Conservation (phyloP, 2,797 vertebrate genomes). For the Pyrocephalus nanus region DNA sequence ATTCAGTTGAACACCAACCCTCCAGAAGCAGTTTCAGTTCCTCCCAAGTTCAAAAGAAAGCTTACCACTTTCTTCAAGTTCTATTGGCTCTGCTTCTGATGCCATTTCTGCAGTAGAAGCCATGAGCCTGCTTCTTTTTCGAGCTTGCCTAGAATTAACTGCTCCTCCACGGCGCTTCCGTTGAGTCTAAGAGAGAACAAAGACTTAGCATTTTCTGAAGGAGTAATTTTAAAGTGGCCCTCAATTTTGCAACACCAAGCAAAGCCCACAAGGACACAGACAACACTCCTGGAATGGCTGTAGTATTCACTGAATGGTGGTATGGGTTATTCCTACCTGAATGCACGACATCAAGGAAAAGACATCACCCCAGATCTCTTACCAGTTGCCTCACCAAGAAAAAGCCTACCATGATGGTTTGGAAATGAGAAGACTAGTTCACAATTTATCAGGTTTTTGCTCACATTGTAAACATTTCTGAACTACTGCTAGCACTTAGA, state of each 20-base stretch:
- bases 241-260: background rate
- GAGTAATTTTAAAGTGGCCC: rapidly evolving
- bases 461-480: background rate
- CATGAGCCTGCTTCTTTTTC: constrained; percentile 68
- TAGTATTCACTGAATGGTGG: rapidly evolving
- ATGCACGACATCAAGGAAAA: rapidly evolving
- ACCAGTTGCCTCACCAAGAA: background rate
- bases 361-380: background rate
- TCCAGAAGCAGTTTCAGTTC: background rate
- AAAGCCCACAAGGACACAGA: background rate
- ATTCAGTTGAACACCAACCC: background rate
- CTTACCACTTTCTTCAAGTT: constrained; percentile 79
- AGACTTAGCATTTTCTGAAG: background rate
- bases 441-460: background rate
- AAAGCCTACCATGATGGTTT: background rate
- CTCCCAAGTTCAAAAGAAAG: background rate
- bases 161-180: constrained; percentile 76
- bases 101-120: constrained; percentile 67
- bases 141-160: constrained; percentile 62
- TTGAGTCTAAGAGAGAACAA: constrained; percentile 34
- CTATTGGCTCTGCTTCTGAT: constrained; percentile 73
- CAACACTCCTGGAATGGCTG: background rate
- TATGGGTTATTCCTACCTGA: background rate
- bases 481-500: background rate
- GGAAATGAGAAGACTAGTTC: background rate